Base-by-base conservation (phyloP, 2,888 invertebrate species). In the Caenorhabditis drosophilae region DNA sequence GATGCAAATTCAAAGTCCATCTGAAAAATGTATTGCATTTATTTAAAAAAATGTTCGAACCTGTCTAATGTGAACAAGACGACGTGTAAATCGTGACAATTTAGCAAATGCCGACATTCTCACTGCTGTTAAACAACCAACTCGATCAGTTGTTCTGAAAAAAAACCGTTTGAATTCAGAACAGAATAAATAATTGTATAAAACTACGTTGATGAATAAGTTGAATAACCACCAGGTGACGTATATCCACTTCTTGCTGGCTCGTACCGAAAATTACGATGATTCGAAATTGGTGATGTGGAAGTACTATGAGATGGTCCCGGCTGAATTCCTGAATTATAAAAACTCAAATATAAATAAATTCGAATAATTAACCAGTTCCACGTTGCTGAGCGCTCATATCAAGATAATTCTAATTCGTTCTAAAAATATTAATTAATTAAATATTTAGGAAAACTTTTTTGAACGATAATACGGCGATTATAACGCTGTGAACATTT, bases 1-100 rank as follows among this genome's bases (percentile, higher is more conserved):
- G 91, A 87, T 0, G 97, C 97, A 87, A 94, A 97, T 84, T 98
- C 95, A 86, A 98, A 98, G 86, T 98, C 97, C 97, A 98, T 98
- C 86, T 97, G 96, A 34, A 55, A 50, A 20, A 48, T 7, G 31
- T 16, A 11, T 9, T 31, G 7, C 31, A 18, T 48, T 18, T 31
- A 6, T 48, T 12, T 16, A 31, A 38, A 9, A 48, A 22, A 9
- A 48, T 12, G 4, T 48, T 48, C 20, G n/a, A n/a, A 55, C 55
- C 49, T 67, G 69, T 36, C 73, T 25, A 18, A 73, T 63, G 48
- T 78, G 75, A 7, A 82, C 67, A 11, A 82, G 67, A n/a, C 82
- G 73, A 3, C 81, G 76, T 23, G 74, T 67, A 57, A 75, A 81
- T 7, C 81, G 73, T 9, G 59, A 64, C 22, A 81, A 45, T 42